Percentiles rank a stretch among this genome's conserved stretches.
Conservation (phyloP, 2,888 invertebrate genomes). For the Phyllotreta cruciferae region DNA sequence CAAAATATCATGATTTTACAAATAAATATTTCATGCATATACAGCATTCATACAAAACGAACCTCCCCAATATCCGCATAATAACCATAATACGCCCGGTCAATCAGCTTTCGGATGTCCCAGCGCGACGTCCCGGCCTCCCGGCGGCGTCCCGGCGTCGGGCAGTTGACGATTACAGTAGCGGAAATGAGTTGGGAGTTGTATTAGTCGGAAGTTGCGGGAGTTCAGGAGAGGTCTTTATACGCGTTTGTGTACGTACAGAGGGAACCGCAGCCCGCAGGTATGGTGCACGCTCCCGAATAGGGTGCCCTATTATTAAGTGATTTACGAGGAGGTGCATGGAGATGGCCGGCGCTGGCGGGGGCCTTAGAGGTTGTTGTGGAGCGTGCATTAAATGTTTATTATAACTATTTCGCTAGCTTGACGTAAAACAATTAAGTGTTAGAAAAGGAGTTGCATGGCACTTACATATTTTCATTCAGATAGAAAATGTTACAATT, state of each 20-base stretch:
- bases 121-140: not conserved
- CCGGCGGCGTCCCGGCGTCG: slow-evolving; percentile 14
- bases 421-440: too few species aligned
- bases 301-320: slow-evolving; percentile 8
- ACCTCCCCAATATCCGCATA: slow-evolving; percentile 18
- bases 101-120: slow-evolving; percentile 6
- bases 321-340: slow-evolving; percentile 12
- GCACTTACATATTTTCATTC: too few species aligned
- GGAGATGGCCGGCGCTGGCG: too few species aligned
- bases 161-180: slow-evolving; percentile 20
- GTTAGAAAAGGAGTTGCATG: too few species aligned
- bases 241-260: slow-evolving; percentile 13
- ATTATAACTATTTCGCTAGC: too few species aligned
- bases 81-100: slow-evolving; percentile 14
- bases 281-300: slow-evolving; percentile 8
- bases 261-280: slow-evolving; percentile 14
- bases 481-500: too few species aligned
- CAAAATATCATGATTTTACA: too few species aligned
- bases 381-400: too few species aligned
- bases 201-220: slow-evolving; percentile 14
- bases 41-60: too few species aligned
- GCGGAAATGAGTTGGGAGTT: slow-evolving; percentile 22
- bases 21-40: too few species aligned
- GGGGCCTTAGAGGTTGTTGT: too few species aligned
- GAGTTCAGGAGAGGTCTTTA: slow-evolving; percentile 12